phyloP scores from a whole-genome alignment of 37 sponge, comb jelly and placozoan species.

The Hormiphora californensis region DNA sequence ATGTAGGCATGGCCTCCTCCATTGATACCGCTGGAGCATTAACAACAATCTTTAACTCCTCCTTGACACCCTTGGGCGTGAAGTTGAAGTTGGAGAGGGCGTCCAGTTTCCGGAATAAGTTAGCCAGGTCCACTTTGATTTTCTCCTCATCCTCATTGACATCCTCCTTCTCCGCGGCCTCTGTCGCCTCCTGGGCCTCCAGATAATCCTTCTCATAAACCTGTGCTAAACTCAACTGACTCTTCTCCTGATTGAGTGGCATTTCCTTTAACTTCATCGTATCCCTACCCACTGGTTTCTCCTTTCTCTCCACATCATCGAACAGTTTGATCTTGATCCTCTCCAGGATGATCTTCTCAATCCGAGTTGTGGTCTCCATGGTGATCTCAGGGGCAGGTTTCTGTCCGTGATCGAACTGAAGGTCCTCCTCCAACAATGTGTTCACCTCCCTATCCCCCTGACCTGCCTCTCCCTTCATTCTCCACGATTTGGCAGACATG shows the following conservation, averaged over 20 bases:
- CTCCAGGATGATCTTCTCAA: slow-evolving; percentile 85
- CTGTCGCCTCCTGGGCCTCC: slow-evolving; percentile 58
- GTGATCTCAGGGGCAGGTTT: slow-evolving; percentile 75
- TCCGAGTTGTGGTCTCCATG: slow-evolving; percentile 72
- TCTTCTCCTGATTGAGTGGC: slow-evolving; percentile 89
- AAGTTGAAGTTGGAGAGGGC: slow-evolving; percentile 91
- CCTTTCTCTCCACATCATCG: slow-evolving; percentile 70
- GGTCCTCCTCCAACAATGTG: slow-evolving; percentile 61
- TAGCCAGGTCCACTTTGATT: slow-evolving; percentile 20
- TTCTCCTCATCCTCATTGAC: slow-evolving; percentile 35
- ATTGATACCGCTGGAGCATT: slow-evolving; percentile 53
- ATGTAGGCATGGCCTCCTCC: slow-evolving; percentile 41
- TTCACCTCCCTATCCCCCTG: slow-evolving; percentile 68
- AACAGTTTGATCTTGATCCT: slow-evolving; percentile 79
- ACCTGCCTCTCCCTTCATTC: slow-evolving; percentile 80
- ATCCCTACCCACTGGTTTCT: slow-evolving; percentile 66
- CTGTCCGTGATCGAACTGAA: slow-evolving; percentile 25
- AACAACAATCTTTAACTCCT: slow-evolving; percentile 35
- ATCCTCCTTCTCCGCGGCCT: slow-evolving; percentile 17
- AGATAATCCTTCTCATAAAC: slow-evolving; percentile 94
- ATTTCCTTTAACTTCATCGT: slow-evolving; percentile 51
- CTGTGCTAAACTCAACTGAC: slow-evolving; percentile 80
- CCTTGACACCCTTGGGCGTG: slow-evolving; percentile 86
- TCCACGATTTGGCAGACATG: slow-evolving; percentile 78
- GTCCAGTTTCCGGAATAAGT: slow-evolving; percentile 84